A percentile compares a stretch with the other conserved stretches of the same genome.
Conservation (phyloP, 2,888 invertebrate genomes). For the Amblyjoppa fuscipennis region DNA sequence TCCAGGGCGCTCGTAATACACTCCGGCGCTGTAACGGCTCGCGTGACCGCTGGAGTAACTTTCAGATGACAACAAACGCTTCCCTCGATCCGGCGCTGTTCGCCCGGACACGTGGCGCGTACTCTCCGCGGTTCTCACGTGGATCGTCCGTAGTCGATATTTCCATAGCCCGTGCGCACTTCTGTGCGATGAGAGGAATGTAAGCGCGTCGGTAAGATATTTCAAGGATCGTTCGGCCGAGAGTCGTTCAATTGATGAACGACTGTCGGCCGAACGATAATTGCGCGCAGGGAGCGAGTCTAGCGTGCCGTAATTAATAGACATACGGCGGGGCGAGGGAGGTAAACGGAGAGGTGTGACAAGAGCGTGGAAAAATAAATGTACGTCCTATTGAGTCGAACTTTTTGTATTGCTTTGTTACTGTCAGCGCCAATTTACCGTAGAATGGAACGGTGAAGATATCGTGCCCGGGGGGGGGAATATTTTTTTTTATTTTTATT, state of each 20-base stretch:
- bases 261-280: not conserved
- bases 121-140: not conserved
- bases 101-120: not conserved
- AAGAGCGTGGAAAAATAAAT: not conserved
- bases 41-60: not conserved
- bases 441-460: not conserved
- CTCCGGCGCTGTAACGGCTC: not conserved
- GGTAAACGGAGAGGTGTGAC: slow-evolving; percentile 2
- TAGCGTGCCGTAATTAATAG: slow-evolving; percentile 28
- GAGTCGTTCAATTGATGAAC: not conserved
- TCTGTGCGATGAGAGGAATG: no score
- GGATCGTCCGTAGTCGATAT: not conserved
- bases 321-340: not conserved
- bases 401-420: not conserved
- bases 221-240: no score
- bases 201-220: no score
- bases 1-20: not conserved
- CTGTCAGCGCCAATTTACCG: not conserved
- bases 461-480: not conserved
- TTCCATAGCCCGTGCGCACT: no score
- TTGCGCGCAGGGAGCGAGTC: not conserved
- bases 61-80: not conserved
- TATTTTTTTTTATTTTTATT: slow-evolving; percentile 4
- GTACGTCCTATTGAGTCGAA: not conserved
- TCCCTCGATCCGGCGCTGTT: not conserved